Percentiles rank a stretch among this genome's conserved stretches.
These are phyloP conservation scores for Cheilinus undulatus DNA, from an alignment of 2,113 vertebrate genomes.

Conservation along the genomic window DNA sequence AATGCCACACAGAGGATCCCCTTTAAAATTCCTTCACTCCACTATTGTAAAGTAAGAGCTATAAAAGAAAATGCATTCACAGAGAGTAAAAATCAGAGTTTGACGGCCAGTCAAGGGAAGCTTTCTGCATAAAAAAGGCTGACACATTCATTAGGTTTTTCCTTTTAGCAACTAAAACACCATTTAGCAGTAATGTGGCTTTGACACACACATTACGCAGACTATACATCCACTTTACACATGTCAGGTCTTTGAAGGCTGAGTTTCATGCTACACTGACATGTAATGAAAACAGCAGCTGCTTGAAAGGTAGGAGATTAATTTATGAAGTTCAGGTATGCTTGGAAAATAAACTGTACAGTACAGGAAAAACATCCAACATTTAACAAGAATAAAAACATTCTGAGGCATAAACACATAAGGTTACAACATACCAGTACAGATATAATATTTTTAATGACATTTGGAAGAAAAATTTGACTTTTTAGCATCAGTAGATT, in stretches of 20 bases:
- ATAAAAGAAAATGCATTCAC: too few species aligned
- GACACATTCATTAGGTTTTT: slow-evolving; percentile 26
- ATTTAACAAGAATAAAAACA: too few species aligned
- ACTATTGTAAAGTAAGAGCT: neutral
- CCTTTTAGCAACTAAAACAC: neutral
- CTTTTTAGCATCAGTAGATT: too few species aligned
- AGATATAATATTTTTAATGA: too few species aligned
- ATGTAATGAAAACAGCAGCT: slow-evolving; percentile 20
- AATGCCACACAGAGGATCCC: neutral
- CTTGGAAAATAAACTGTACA: slow-evolving; percentile 7
- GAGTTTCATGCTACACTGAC: slow-evolving; percentile 27
- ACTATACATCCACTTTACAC: neutral
- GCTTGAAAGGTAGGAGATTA: slow-evolving; percentile 14
- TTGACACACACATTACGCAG: slow-evolving; percentile 28
- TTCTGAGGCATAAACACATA: too few species aligned
- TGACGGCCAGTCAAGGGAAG: slow-evolving; percentile 16
- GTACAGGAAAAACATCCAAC: neutral
- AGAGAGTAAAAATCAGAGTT: neutral
- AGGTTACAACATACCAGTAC: neutral
- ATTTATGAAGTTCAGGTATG: slow-evolving; percentile 18
- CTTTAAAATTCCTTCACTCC: neutral
- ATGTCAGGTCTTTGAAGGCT: slow-evolving; percentile 22
- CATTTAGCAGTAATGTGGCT: slow-evolving; percentile 19
- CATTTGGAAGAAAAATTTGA: too few species aligned
- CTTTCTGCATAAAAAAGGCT: slow-evolving; percentile 26